Evolutionary conservation across 2,888 invertebrate species (phyloP), one percentile per base, ranked within the genome.

Genomic region (Microplitis deprimator): DNA sequence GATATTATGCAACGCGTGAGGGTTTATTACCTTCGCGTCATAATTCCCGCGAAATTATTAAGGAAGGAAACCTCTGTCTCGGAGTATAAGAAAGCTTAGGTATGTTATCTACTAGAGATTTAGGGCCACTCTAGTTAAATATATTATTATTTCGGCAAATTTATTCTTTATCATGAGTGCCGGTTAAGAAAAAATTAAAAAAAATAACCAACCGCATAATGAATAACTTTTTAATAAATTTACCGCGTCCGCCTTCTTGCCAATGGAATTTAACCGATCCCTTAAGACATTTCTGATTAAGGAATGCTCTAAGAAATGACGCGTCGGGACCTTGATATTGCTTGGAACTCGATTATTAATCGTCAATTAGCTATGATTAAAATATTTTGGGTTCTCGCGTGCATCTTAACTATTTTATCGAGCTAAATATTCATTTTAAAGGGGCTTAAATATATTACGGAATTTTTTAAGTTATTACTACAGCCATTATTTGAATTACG

Each of bases 301-400:
- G 29, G 65, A 65, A 65, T 65, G 65, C 65, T 50, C 50, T 50
- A 50, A 50, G 50, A 50, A 50, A 50, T 50, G 50, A 50, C 50
- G 4, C 13, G 10, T 13, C 50, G 13, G 50, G 50, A 13, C 50
- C 50, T 50, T 50, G 50, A 50, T 50, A 8, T 50, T 50, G 50
- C 13, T 50, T 50, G 88, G 87, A 89, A 88, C 87, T 88, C 88
- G 87, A 88, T 89, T 89, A 89, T 89, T 89, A 88, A 89, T 88
- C 87, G 84, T 83, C 87, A 88, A 89, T 89, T 89, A 89, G 89
- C 89, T 84, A 88, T 89, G 87, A 89, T 89, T 89, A 89, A 89
- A 89, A 89, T 89, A 89, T 89, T 89, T 89, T 83, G 89, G 88
- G 84, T 85, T 88, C 88, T 88, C 82, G 89, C 87, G 87, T 89